phyloP scores from a whole-genome alignment of 2,888 invertebrate species.

The Hermodice carunculata region DNA sequence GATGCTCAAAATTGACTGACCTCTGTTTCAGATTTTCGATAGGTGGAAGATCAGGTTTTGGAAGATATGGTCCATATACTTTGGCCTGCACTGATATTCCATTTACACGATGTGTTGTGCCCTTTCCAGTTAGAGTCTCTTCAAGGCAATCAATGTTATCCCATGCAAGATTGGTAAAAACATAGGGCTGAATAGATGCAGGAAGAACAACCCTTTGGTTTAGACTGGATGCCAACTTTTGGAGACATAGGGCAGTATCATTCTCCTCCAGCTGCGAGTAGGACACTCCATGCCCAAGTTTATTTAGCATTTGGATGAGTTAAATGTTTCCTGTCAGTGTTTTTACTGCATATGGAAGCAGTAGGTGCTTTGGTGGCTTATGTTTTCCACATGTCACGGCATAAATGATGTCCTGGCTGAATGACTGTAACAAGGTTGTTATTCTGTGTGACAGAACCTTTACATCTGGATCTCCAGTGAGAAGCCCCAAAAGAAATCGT shows the following conservation, averaged over 20 bases:
- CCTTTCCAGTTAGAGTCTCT: conserved; percentile 39
- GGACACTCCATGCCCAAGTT: conserved; percentile 30
- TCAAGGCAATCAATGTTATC: conserved; percentile 47
- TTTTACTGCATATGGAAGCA: conserved; percentile 26
- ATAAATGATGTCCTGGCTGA: conserved; percentile 19
- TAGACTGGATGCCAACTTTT: conserved; percentile 28
- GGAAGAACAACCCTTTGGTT: conserved; percentile 22
- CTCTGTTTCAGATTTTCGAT: conserved; percentile 20
- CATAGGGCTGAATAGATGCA: conserved; percentile 27
- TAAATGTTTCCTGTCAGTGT: conserved; percentile 31
- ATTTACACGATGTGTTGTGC: conserved; percentile 44
- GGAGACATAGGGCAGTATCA: conserved; percentile 37
- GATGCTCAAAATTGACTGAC: conserved; percentile 7
- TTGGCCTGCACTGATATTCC: conserved; percentile 40
- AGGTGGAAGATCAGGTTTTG: background rate
- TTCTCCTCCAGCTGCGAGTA: conserved; percentile 27
- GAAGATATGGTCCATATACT: conserved; percentile 20
- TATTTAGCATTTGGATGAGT: conserved; percentile 28
- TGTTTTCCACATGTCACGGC: conserved; percentile 18
- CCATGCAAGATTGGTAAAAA: conserved; percentile 34
- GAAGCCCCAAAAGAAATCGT: background rate
- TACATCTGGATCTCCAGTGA: conserved; percentile 14
- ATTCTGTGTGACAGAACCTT: background rate
- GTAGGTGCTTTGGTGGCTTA: conserved; percentile 25
- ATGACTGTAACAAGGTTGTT: conserved; percentile 9